Evolutionary conservation across 1,140 invertebrate species (phyloP).

Genomic region (Apolygus lucorum): DNA sequence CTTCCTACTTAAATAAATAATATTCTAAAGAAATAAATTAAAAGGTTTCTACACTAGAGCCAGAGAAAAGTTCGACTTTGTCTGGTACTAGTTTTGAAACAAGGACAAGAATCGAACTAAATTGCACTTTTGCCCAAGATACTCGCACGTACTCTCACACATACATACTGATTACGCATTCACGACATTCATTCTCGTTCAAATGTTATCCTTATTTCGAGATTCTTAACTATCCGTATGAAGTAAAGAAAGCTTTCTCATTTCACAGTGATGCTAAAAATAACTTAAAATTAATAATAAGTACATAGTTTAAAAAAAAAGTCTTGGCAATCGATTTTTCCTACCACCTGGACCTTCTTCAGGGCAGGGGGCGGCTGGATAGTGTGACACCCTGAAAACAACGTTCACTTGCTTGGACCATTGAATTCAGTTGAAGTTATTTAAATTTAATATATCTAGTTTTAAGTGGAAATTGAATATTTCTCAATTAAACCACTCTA

Average conservation of each 20-base stretch:
- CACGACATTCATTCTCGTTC: conserved; percentile 18
- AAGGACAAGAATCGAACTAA: conserved; percentile 31
- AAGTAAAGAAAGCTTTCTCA: conserved; percentile 23
- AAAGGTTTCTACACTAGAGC: neutral
- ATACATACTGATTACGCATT: neutral
- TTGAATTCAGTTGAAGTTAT: too few relatives aligned
- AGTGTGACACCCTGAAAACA: neutral
- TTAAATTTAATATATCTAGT: too few relatives aligned
- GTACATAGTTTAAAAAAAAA: conserved; percentile 8
- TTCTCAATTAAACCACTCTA: too few relatives aligned
- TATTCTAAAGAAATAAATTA: conserved; percentile 13
- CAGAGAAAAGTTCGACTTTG: conserved; percentile 9
- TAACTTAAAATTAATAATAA: neutral
- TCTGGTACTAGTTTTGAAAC: conserved; percentile 12
- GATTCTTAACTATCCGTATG: neutral
- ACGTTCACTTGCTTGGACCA: too few relatives aligned
- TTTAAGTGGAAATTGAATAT: too few relatives aligned
- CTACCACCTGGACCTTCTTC: neutral
- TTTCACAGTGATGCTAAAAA: conserved; percentile 20
- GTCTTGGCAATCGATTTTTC: conserved; percentile 16
- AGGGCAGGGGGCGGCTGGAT: neutral
- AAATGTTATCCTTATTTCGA: conserved; percentile 30
- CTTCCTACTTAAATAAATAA: conserved; percentile 25
- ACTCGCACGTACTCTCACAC: too few relatives aligned
- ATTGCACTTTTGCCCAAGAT: neutral